Percentiles rank a stretch among this genome's conserved stretches.
Evolutionary conservation across 2,888 invertebrate genomes (phyloP).

Genomic region (Neria commutata): DNA sequence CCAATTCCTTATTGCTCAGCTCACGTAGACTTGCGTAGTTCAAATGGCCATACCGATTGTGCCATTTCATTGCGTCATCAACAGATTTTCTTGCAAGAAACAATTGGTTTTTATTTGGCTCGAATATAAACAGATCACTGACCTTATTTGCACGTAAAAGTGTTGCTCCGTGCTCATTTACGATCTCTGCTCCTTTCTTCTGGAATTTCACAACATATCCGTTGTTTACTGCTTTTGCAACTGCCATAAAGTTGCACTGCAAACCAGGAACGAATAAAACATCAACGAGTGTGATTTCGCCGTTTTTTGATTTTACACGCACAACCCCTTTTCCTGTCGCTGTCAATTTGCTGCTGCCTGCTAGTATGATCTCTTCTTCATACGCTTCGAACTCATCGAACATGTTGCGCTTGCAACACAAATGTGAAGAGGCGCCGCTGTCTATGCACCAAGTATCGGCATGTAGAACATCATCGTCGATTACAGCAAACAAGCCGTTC

Average conservation of each 20-base stretch:
- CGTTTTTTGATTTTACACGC: background rate
- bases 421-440: conserved; percentile 26
- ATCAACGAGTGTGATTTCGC: background rate
- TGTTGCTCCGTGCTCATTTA: background rate
- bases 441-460: conserved; percentile 25
- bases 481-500: background rate
- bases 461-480: background rate
- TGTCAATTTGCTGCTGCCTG: background rate
- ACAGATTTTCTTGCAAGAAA: background rate
- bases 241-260: background rate
- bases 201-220: background rate
- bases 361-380: conserved; percentile 16
- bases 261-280: background rate
- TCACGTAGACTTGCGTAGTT: background rate
- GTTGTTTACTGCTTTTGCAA: background rate
- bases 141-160: background rate
- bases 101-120: background rate
- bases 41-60: background rate
- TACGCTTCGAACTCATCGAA: conserved; percentile 18
- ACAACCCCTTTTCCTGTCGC: background rate
- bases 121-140: conserved; percentile 1
- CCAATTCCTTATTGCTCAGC: background rate
- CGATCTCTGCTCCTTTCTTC: background rate
- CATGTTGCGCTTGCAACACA: conserved; percentile 22
- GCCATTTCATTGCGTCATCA: background rate